Evolutionary conservation across 2,888 invertebrate species (phyloP).

Genomic region (Ctenicera cuprea): DNA sequence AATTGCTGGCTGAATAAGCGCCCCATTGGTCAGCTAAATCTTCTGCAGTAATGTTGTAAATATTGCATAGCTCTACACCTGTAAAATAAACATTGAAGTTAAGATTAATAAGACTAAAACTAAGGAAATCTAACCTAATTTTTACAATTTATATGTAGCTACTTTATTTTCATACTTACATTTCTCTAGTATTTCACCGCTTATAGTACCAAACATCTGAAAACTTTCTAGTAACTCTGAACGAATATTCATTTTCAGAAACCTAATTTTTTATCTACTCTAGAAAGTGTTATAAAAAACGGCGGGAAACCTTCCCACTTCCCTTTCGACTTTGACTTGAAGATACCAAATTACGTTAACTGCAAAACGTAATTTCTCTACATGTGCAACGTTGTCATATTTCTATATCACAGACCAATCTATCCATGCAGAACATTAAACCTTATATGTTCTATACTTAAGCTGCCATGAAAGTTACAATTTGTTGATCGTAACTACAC

Average conservation of each 20-base stretch:
- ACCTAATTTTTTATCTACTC: neutral
- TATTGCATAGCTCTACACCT: conserved; percentile 80
- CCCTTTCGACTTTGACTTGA: too few species aligned
- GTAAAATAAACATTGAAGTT: conserved; percentile 45
- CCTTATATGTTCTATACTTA: too few species aligned
- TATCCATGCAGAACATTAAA: too few species aligned
- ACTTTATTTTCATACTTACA: conserved; percentile 72
- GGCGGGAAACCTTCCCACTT: conserved; percentile 18
- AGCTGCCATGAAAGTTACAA: too few species aligned
- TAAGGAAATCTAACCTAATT: conserved; percentile 17
- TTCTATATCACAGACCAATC: too few species aligned
- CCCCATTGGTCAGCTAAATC: conserved; percentile 87
- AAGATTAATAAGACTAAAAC: too few species aligned
- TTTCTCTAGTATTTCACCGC: conserved; percentile 75
- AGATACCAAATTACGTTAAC: too few species aligned
- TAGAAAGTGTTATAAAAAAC: conserved; percentile 22
- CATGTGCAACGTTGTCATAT: too few species aligned
- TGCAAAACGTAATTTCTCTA: too few species aligned
- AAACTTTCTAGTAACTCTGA: conserved; percentile 60
- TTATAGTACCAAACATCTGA: conserved; percentile 67
- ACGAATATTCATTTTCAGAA: conserved; percentile 39
- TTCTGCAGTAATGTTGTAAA: conserved; percentile 79
- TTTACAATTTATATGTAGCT: neutral
- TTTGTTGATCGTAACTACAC: too few species aligned
- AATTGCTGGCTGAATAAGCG: conserved; percentile 82